These are phyloP conservation scores for Plutomurus gul DNA, from an alignment of 1,140 invertebrate genomes.

Conservation along the genomic window DNA sequence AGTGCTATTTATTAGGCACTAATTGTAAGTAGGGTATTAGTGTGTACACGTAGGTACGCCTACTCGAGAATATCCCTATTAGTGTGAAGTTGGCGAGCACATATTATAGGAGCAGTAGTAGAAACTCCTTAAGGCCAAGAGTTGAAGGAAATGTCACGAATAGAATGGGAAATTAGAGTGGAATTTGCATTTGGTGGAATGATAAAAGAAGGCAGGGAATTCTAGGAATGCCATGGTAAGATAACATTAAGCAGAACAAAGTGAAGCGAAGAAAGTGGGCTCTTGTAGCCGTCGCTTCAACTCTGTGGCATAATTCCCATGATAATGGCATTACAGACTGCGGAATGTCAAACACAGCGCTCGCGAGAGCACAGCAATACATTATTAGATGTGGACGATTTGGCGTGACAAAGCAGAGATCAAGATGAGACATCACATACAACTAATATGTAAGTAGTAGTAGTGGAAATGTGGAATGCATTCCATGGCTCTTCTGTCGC, in stretches of 20 bases:
- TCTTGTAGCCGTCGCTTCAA: background rate
- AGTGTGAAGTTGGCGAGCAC: no score
- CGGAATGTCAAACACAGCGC: background rate
- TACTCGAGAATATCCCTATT: no score
- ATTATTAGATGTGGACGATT: background rate
- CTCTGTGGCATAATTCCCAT: background rate
- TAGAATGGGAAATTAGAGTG: background rate
- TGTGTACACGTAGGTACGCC: no score
- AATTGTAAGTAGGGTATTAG: no score
- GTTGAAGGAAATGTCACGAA: background rate
- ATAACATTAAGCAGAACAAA: background rate
- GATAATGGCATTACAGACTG: background rate
- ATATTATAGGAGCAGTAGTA: background rate
- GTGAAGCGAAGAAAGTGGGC: background rate
- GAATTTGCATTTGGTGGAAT: background rate
- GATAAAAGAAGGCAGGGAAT: background rate
- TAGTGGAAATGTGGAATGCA: no score
- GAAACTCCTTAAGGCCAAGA: background rate
- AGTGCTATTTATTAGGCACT: no score
- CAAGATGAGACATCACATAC: background rate
- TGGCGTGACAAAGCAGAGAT: background rate
- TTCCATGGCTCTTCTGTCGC: no score
- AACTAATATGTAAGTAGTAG: no score
- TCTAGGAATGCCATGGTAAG: background rate
- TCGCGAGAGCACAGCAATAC: background rate